phyloP scores from a whole-genome alignment of 1,140 invertebrate species.

The Phymorhynchus buccinoides region DNA sequence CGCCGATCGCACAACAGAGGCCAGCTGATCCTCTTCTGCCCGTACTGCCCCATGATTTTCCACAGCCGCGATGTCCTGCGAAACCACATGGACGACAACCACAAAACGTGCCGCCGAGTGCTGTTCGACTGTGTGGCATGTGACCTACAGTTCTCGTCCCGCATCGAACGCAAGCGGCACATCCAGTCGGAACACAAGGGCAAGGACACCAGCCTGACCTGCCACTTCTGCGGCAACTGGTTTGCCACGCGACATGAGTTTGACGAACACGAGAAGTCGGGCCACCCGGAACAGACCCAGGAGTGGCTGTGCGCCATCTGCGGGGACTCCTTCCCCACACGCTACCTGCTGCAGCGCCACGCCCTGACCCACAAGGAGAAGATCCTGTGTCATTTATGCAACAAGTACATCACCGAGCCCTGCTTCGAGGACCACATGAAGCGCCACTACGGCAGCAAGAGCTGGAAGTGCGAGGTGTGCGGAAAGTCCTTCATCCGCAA shows the following conservation, averaged over 20 bases:
- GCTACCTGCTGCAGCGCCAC: conserved; percentile 22
- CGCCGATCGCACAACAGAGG: neutral
- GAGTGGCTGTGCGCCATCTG: conserved; percentile 12
- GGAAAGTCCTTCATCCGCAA: neutral
- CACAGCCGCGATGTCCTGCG: neutral
- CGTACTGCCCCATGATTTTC: neutral
- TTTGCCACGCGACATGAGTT: conserved; percentile 2
- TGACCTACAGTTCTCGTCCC: conserved; percentile 17
- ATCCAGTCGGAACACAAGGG: conserved; percentile 22
- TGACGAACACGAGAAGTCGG: neutral
- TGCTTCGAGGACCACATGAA: conserved; percentile 26
- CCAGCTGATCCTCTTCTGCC: conserved; percentile 17
- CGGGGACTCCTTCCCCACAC: neutral
- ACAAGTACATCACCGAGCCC: conserved; percentile 11
- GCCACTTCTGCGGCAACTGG: conserved; percentile 1
- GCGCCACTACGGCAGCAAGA: conserved; percentile 20
- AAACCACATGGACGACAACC: conserved; percentile 10
- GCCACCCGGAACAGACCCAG: neutral
- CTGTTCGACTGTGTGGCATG: conserved; percentile 8
- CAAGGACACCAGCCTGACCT: conserved; percentile 26
- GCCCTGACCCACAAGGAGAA: conserved; percentile 16
- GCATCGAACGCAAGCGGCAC: conserved; percentile 20
- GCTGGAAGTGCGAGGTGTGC: conserved; percentile 6
- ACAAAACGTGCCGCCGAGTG: conserved; percentile 14
- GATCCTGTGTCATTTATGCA: neutral